Evolutionary conservation across 2,888 invertebrate genomes (phyloP), one percentile per base, ranked within the genome.

Genomic region (Idaea aversata): DNA sequence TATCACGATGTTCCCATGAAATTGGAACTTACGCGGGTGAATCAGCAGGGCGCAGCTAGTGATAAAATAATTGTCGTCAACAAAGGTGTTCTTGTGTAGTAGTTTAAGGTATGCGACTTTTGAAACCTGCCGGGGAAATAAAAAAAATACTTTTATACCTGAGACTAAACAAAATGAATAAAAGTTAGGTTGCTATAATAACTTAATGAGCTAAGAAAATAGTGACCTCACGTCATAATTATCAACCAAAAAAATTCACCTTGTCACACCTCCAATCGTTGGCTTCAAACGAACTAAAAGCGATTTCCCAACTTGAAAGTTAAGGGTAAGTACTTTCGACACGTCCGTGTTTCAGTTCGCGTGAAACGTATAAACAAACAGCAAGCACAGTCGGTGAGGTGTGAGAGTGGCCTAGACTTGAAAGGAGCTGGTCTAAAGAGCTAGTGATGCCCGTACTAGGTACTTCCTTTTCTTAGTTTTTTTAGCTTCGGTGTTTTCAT

Each of bases 281-380:
- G 74, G 73, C 74, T 69, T 73, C 72, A 75, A 78, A 79, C 76
- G 76, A 76, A 77, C 77, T 82, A 83, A 83, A 85, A 85, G 83
- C 81, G 82, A 84, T 85, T 82, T 83, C 85, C 77, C 77, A 78
- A 80, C 82, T 87, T 78, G 77, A 83, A 81, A 83, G 81, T 79
- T 76, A 77, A 78, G 84, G 84, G 78, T 81, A 80, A 79, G 77
- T 81, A 82, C 73, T 76, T n/a, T 75, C 74, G 75, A 79, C 78
- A 81, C 82, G 83, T 83, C 79, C 77, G 76, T 76, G 80, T 78
- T 77, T 78, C 77, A 75, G 76, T 76, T 82, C 84, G 86, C 86
- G 88, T 85, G 86, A 88, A 88, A 86, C 83, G 83, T 85, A 87
- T 82, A 87, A 88, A 88, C 86, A 87, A 85, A 88, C 84, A 83